phyloP scores from a whole-genome alignment of 2,797 vertebrate species.

The Vipera latastei region DNA sequence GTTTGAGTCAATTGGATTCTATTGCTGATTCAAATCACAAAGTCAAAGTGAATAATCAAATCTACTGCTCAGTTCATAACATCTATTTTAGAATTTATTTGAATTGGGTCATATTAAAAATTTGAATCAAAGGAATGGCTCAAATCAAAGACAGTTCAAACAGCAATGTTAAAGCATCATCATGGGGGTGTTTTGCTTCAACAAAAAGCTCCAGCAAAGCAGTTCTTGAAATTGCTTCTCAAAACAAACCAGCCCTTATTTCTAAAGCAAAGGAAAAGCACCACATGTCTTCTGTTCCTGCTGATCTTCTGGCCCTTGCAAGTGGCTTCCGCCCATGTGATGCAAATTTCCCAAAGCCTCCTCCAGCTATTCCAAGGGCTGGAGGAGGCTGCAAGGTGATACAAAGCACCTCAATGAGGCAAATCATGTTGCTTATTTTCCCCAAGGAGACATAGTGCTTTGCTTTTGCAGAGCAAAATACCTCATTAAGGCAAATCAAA shows the following conservation, averaged over 20 bases:
- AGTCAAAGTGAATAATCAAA: background rate
- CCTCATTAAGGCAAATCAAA: background rate
- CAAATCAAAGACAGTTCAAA: background rate
- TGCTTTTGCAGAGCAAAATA: background rate
- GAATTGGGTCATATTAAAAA: background rate
- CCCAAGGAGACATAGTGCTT: background rate
- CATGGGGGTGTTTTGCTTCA: background rate
- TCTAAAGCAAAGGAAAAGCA: background rate
- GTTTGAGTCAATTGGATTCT: background rate
- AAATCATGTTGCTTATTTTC: background rate
- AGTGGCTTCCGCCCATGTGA: background rate
- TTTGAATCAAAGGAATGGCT: background rate
- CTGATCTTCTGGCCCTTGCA: background rate
- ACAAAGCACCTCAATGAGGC: background rate
- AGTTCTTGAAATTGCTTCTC: background rate
- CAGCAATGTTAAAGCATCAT: background rate
- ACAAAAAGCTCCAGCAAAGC: background rate
- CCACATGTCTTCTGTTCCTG: background rate
- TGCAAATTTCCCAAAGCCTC: background rate
- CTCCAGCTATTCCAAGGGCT: background rate
- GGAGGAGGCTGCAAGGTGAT: background rate
- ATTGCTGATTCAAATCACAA: background rate
- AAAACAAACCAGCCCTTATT: background rate
- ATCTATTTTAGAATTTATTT: background rate
- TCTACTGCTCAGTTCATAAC: background rate